A percentile compares a stretch with the other conserved stretches of the same genome.
phyloP scores from a whole-genome alignment of 2,113 vertebrate genomes.

The Melospiza georgiana region DNA sequence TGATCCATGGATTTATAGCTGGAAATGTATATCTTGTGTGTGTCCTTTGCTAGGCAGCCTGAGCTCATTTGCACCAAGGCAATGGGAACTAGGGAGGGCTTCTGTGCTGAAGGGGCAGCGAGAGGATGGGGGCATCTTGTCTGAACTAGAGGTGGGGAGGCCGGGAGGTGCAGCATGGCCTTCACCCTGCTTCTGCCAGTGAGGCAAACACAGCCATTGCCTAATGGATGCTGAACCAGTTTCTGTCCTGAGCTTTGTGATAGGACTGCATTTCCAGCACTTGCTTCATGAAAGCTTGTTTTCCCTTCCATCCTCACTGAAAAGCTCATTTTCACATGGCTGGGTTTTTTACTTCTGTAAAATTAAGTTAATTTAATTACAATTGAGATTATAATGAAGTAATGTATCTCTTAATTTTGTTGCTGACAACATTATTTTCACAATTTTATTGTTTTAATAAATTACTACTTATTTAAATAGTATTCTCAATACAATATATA shows the following conservation, averaged over 20 bases:
- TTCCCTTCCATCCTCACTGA: background rate
- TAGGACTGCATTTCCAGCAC: background rate
- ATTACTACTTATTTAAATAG: background rate
- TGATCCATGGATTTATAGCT: background rate
- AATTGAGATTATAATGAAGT: background rate
- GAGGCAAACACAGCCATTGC: fast-evolving
- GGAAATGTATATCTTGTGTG: background rate
- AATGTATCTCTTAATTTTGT: background rate
- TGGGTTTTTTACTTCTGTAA: background rate
- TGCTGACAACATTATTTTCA: background rate
- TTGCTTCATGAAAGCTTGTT: background rate
- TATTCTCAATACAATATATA: background rate
- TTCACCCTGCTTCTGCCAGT: fast-evolving
- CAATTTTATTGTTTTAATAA: background rate
- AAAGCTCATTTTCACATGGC: background rate
- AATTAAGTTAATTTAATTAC: background rate
- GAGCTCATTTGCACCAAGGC: background rate
- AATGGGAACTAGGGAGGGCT: background rate
- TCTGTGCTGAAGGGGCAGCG: background rate
- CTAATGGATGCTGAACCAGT: background rate
- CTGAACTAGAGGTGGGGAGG: background rate
- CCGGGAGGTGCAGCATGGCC: fast-evolving
- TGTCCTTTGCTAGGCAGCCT: background rate
- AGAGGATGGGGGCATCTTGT: background rate
- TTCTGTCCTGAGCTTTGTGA: background rate